phyloP scores from a whole-genome alignment of 2,888 invertebrate species.

The Volucella bombylans region DNA sequence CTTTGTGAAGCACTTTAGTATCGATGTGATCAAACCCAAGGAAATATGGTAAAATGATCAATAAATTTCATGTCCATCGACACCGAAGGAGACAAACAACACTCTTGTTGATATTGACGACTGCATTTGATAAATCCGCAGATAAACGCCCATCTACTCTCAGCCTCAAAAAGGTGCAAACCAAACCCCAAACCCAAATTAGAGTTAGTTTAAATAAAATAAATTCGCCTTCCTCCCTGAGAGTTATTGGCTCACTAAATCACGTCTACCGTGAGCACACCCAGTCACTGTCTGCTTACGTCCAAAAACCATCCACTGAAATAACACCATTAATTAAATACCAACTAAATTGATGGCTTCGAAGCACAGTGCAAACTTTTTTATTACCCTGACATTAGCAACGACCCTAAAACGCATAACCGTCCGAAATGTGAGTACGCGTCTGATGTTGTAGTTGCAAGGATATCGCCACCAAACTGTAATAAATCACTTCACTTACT shows the following conservation, averaged over 20 bases:
- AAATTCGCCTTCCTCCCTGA: too few species aligned
- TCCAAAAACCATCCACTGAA: background rate
- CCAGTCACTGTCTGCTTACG: background rate
- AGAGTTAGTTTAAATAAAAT: too few species aligned
- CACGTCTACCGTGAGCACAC: background rate
- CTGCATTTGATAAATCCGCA: too few species aligned
- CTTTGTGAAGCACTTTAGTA: too few species aligned
- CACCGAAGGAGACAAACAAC: too few species aligned
- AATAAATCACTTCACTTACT: constrained; percentile 37
- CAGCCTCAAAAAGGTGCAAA: too few species aligned
- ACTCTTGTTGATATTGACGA: too few species aligned
- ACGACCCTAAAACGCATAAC: constrained; percentile 5
- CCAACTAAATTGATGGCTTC: background rate
- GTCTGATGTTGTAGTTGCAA: constrained; percentile 35
- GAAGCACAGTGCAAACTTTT: background rate
- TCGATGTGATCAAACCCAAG: too few species aligned
- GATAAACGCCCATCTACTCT: too few species aligned
- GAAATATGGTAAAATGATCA: too few species aligned
- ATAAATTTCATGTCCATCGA: too few species aligned
- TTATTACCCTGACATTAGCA: background rate
- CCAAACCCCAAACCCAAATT: too few species aligned
- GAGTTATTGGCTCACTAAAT: background rate
- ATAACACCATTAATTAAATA: constrained; percentile 5
- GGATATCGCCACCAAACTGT: background rate
- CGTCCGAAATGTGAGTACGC: background rate